Base-by-base conservation (phyloP, 1,140 invertebrate species). In the Mylabris phalerata region DNA sequence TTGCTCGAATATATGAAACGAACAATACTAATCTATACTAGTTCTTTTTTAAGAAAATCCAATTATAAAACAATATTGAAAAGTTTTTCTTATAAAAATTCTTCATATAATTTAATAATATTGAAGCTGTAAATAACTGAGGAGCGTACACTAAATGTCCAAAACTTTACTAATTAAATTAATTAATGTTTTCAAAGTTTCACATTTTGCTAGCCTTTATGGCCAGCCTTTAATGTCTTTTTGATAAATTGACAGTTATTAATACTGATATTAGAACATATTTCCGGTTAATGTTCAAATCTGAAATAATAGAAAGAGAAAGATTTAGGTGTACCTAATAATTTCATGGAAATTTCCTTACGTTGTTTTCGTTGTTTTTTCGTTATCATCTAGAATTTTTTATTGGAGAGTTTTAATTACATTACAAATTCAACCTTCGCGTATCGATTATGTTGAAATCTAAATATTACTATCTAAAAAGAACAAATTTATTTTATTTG, bases 181-280 rank as follows among this genome's bases (percentile, higher is more conserved):
- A 70, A 70, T 70, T 68, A 68, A 70, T 68, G 68, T 70, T 65
- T 64, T 49, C 32, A 62, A 68, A 68, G 62, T 68, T 68, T 65
- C 56, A 48, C 57, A 62, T 64, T 62, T 63, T 60, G 32, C 32
- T 3, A 32, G 56, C 58, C 59, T 67, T 67, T 62, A 62, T 63
- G 62, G 57, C 7, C 59, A 59, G 57, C 32, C 55, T 67, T 67
- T 67, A 68, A 70, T 64, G 67, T 67, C 68, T 68, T 70, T 68
- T 65, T 68, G 68, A 67, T 70, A 68, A 70, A 70, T 70, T 70
- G 68, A 63, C 66, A 67, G 64, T 70, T 68, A 70, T 70, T 70
- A 68, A 65, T 66, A 68, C 56, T 60, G 68, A 68, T 63, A 69
- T 59, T 32, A 32, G 32, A 32, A 7, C 51, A 57, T 43, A 27